Percentiles rank a stretch among this genome's conserved stretches.
These are phyloP conservation scores for Darevskia mixta DNA, from an alignment of 2,797 vertebrate genomes.

Conservation along the genomic window DNA sequence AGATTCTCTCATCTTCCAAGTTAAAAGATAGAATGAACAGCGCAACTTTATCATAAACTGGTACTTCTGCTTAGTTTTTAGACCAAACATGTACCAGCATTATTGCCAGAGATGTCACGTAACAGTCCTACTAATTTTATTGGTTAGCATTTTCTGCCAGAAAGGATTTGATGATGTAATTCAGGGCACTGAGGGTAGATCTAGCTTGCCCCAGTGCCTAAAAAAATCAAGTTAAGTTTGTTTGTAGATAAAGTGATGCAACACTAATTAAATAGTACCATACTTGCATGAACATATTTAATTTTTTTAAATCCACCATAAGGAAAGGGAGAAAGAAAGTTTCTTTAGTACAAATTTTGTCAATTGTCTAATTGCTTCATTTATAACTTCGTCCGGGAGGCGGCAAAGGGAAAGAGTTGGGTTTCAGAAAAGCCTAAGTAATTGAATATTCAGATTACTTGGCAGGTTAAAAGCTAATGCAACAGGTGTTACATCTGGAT, in stretches of 20 bases:
- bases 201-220: constrained; percentile 65
- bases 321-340: constrained; percentile 56
- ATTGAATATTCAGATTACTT: constrained; percentile 75
- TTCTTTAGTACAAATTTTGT: constrained; percentile 72
- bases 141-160: constrained; percentile 66
- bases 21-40: constrained; percentile 68
- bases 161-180: constrained; percentile 62
- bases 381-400: constrained; percentile 71
- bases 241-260: constrained; percentile 59
- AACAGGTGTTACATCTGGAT: constrained; percentile 80
- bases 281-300: constrained; percentile 65
- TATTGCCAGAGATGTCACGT: constrained; percentile 69
- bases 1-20: constrained; percentile 69
- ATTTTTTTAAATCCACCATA: constrained; percentile 60
- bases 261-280: constrained; percentile 72
- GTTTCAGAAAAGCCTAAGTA: constrained; percentile 81
- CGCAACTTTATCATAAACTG: constrained; percentile 62
- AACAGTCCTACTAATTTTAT: constrained; percentile 71
- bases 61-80: constrained; percentile 69
- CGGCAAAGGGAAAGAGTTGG: constrained; percentile 43
- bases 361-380: constrained; percentile 74
- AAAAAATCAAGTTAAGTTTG: constrained; percentile 59
- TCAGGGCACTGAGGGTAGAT: constrained; percentile 65
- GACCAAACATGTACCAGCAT: constrained; percentile 71
- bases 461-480: constrained; percentile 82